Evolutionary conservation across 1,140 invertebrate species (phyloP).

Genomic region (Drosophila pachea): DNA sequence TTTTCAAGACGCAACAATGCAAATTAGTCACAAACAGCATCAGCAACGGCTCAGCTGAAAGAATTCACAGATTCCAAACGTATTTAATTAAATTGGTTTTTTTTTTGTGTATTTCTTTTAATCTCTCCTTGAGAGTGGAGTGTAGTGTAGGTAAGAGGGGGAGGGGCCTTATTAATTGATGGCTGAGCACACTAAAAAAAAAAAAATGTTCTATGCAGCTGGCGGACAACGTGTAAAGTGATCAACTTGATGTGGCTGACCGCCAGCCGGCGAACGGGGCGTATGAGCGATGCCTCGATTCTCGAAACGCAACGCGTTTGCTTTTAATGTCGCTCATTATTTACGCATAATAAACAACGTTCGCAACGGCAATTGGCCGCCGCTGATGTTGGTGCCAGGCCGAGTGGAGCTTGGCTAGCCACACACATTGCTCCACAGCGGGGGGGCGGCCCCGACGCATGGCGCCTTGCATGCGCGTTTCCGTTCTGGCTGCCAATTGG

Average conservation of each 20-base stretch:
- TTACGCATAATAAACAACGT: slow-evolving; percentile 55
- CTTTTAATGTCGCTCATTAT: slow-evolving; percentile 59
- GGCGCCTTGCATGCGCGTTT: slow-evolving; percentile 22
- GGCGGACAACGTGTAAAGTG: slow-evolving; percentile 37
- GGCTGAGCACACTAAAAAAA: slow-evolving; percentile 11
- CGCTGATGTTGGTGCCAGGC: no score
- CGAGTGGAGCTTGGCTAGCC: no score
- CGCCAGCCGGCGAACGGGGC: slow-evolving; percentile 44
- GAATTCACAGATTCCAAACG: slow-evolving; percentile 12
- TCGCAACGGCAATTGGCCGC: background rate
- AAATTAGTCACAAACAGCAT: slow-evolving; percentile 45
- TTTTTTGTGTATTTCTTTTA: no score
- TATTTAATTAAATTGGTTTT: slow-evolving; percentile 1
- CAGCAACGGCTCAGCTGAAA: background rate
- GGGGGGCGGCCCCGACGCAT: slow-evolving; percentile 30
- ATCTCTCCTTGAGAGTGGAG: slow-evolving; percentile 51
- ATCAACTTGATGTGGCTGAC: slow-evolving; percentile 50
- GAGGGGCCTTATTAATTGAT: slow-evolving; percentile 55
- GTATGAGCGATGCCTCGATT: slow-evolving; percentile 44
- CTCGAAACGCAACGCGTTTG: slow-evolving; percentile 28
- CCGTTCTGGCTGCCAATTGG: slow-evolving; percentile 22
- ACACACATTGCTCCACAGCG: slow-evolving; percentile 51
- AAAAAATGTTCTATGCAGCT: slow-evolving; percentile 25
- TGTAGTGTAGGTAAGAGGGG: no score
- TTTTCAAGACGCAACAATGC: slow-evolving; percentile 56